Conservation (phyloP, 2,888 invertebrate genomes). For the Tuta absoluta region DNA sequence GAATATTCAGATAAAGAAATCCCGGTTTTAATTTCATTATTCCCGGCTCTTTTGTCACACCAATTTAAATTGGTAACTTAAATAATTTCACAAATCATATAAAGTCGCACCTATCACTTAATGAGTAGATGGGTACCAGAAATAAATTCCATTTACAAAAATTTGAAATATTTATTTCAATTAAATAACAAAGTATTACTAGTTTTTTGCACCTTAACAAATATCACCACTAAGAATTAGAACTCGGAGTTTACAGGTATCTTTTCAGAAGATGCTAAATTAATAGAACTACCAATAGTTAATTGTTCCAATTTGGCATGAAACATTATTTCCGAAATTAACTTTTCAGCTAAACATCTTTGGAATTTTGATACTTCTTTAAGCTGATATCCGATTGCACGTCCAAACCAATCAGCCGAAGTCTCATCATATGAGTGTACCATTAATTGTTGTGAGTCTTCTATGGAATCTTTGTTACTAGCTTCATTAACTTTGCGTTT, state of each 20-base stretch:
- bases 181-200: too few species aligned
- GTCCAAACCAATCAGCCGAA: conserved; percentile 20
- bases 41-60: too few species aligned
- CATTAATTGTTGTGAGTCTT: background rate
- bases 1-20: too few species aligned
- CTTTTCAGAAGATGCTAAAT: conserved; percentile 1
- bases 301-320: conserved; percentile 21
- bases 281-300: conserved; percentile 7
- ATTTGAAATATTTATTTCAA: too few species aligned
- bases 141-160: too few species aligned
- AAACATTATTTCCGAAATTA: conserved; percentile 22
- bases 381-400: conserved; percentile 15
- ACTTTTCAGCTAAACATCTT: conserved; percentile 20
- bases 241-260: background rate
- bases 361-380: conserved; percentile 20
- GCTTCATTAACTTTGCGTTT: background rate
- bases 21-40: background rate
- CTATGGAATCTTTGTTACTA: background rate
- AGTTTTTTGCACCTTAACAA: background rate
- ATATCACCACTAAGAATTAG: background rate
- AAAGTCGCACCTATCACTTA: too few species aligned
- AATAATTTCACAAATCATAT: too few species aligned
- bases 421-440: conserved; percentile 9
- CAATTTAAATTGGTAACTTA: too few species aligned
- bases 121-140: too few species aligned